phyloP scores from a whole-genome alignment of 2,113 vertebrate species.

The Hassar affinis region DNA sequence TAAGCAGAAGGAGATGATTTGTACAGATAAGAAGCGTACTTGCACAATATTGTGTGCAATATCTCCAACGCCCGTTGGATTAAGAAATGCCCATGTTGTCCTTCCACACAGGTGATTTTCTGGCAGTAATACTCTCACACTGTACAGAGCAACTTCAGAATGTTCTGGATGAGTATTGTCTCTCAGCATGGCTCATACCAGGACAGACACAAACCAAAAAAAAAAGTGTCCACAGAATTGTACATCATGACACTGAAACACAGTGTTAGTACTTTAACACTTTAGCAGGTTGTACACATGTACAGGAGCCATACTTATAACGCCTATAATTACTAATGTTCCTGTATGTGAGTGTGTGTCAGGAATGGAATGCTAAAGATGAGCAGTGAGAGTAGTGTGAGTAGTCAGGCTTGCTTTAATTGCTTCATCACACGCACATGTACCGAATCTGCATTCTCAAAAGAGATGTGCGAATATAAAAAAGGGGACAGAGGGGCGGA shows the following conservation, averaged over 20 bases:
- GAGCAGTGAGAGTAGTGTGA: background rate
- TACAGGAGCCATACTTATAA: no score
- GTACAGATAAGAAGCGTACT: background rate
- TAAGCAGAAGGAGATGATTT: background rate
- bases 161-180: background rate
- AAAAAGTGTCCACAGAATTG: background rate
- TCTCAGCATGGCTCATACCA: background rate
- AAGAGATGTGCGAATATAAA: background rate
- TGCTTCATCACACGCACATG: background rate
- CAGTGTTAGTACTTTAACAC: background rate
- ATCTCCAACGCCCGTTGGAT: background rate
- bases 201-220: background rate
- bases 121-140: background rate
- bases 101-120: conserved; percentile 7
- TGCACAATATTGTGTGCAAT: background rate
- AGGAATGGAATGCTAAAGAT: conserved; percentile 1
- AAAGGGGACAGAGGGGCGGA: no score
- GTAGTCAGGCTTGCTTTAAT: background rate
- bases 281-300: background rate
- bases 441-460: background rate
- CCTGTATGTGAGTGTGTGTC: background rate
- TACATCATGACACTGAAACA: no score
- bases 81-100: background rate
- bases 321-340: background rate
- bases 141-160: background rate